Evolutionary conservation across 2,888 invertebrate species (phyloP).

Genomic region (Orthosia gracilis): DNA sequence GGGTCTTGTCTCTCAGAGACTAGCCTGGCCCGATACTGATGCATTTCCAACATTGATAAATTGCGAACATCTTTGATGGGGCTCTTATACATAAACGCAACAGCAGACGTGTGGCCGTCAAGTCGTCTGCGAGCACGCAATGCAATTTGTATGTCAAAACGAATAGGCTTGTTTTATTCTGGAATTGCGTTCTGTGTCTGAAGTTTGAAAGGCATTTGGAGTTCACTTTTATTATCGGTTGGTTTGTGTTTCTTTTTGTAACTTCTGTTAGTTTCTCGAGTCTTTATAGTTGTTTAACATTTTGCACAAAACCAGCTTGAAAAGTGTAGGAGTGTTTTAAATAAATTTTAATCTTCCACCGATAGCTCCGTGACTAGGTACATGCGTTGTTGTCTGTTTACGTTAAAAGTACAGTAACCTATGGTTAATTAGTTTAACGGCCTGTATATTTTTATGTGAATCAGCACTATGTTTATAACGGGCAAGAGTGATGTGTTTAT

Average conservation of each 20-base stretch:
- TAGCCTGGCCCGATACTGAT: slow-evolving; percentile 16
- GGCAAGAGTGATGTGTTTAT: slow-evolving; percentile 62
- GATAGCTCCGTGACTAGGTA: slow-evolving; percentile 24
- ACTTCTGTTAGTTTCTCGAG: background rate
- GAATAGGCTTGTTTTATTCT: slow-evolving; percentile 29
- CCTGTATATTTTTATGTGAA: slow-evolving; percentile 55
- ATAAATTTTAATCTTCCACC: slow-evolving; percentile 23
- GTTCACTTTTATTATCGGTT: slow-evolving; percentile 4
- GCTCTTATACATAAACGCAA: slow-evolving; percentile 44
- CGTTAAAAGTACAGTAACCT: slow-evolving; percentile 59
- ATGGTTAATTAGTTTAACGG: slow-evolving; percentile 60
- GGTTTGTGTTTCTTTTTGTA: background rate
- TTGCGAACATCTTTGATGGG: slow-evolving; percentile 44
- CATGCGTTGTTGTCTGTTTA: slow-evolving; percentile 51
- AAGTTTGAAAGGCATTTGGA: slow-evolving; percentile 10
- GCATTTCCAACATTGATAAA: slow-evolving; percentile 44
- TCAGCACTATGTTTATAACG: slow-evolving; percentile 56
- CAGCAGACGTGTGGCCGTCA: slow-evolving; percentile 42
- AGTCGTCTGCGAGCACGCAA: slow-evolving; percentile 44
- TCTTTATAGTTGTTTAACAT: background rate
- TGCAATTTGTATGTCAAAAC: slow-evolving; percentile 53
- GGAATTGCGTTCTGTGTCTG: slow-evolving; percentile 16
- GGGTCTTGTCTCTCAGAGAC: slow-evolving; percentile 5
- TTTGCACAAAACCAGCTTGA: background rate
- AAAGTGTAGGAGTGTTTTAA: slow-evolving; percentile 7